Evolutionary conservation across 1,140 invertebrate genomes (phyloP).

Genomic region (Drosophila sturtevanti): DNA sequence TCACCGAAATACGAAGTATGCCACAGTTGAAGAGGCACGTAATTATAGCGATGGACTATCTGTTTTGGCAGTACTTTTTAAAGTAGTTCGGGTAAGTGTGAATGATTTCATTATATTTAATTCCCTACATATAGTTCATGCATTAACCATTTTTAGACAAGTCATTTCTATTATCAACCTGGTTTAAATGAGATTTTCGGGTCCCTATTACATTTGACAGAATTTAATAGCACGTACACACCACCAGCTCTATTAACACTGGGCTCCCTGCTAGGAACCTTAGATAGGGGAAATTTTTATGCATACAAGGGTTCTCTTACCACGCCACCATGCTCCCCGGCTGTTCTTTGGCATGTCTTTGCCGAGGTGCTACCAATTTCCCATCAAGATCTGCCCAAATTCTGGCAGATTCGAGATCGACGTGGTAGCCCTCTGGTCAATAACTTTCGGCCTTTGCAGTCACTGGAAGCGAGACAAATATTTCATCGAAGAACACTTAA

Average conservation of each 20-base stretch:
- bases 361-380: conserved; percentile 86
- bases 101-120: not conserved
- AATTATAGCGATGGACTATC: conserved; percentile 88
- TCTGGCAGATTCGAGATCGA: conserved; percentile 85
- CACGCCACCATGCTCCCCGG: conserved; percentile 94
- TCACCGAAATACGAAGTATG: conserved; percentile 91
- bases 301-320: conserved; percentile 96
- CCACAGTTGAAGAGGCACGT: conserved; percentile 85
- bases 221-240: conserved; percentile 69
- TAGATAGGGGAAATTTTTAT: conserved; percentile 86
- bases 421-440: conserved; percentile 83
- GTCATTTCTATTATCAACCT: conserved; percentile 33
- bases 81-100: conserved; percentile 85
- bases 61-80: conserved; percentile 92
- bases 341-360: conserved; percentile 95
- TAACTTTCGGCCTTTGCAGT: conserved; percentile 85
- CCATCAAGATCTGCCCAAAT: conserved; percentile 84
- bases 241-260: conserved; percentile 50
- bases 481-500: conserved; percentile 83
- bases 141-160: conserved; percentile 12
- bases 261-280: conserved; percentile 63
- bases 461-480: conserved; percentile 85
- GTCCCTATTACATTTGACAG: conserved; percentile 48
- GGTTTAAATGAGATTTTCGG: conserved; percentile 61
- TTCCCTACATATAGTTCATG: not conserved